A percentile compares a stretch with the other conserved stretches of the same genome.
These are phyloP conservation scores for Hydrozoanthus gracilis DNA, from an alignment of 92 coral and sea anemone genomes.

Conservation along the genomic window DNA sequence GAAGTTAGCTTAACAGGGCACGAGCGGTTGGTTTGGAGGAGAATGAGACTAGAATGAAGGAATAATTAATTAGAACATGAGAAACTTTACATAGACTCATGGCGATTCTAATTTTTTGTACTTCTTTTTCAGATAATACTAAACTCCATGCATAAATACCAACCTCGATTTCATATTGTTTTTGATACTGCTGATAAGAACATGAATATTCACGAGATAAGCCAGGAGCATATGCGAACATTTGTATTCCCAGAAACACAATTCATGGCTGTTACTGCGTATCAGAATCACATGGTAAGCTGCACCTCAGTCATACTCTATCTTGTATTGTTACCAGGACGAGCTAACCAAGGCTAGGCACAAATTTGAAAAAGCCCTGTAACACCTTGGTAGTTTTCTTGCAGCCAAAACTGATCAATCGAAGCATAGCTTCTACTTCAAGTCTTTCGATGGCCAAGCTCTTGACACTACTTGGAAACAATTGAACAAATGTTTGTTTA, in stretches of 20 bases:
- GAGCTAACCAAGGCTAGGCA: no score
- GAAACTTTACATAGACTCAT: not conserved
- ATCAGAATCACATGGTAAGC: conserved; percentile 98
- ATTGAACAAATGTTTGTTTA: no score
- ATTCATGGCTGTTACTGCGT: conserved; percentile 99
- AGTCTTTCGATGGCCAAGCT: no score
- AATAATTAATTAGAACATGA: not conserved
- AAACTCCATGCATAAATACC: conserved; percentile 99
- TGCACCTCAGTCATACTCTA: no score
- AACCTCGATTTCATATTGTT: conserved; percentile 97
- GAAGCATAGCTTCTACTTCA: no score
- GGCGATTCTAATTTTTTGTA: not conserved
- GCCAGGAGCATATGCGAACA: conserved; percentile 84
- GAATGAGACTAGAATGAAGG: not conserved
- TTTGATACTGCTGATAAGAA: conserved; percentile 81
- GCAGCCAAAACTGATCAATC: no score
- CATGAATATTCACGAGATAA: conserved; percentile 71
- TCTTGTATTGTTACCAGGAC: no score
- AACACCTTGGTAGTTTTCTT: no score
- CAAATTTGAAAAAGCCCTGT: no score
- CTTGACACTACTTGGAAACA: no score
- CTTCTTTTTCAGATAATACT: conserved; percentile 82
- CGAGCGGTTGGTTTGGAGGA: no score
- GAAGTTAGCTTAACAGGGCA: no score
- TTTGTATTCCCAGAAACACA: conserved; percentile 96